Percentiles rank a stretch among this genome's conserved stretches.
Evolutionary conservation across 2,797 vertebrate genomes (phyloP).

Genomic region (Sebastes matsubarae): DNA sequence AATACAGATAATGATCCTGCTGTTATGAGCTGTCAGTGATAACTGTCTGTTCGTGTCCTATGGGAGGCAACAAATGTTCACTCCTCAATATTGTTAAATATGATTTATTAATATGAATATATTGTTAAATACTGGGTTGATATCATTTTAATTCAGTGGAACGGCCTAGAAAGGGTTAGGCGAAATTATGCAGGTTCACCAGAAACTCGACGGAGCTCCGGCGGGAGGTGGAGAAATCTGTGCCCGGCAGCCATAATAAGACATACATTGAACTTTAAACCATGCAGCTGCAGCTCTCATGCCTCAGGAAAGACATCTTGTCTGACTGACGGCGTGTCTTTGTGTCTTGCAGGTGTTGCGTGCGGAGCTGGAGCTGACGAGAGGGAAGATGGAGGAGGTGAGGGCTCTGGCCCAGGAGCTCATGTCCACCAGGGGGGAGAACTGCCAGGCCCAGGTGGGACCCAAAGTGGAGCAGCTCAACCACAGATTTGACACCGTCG

Average conservation of each 20-base stretch:
- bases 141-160: too few relatives aligned
- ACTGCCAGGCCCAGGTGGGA: constrained; percentile 91
- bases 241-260: too few relatives aligned
- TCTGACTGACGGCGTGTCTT: background rate
- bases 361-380: constrained; percentile 91
- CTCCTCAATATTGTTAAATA: too few relatives aligned
- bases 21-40: constrained; percentile 5
- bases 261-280: background rate
- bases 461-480: constrained; percentile 91
- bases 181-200: too few relatives aligned
- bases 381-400: constrained; percentile 89
- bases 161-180: too few relatives aligned
- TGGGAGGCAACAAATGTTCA: background rate
- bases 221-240: too few relatives aligned
- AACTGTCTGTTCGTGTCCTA: background rate
- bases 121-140: too few relatives aligned
- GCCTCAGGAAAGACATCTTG: background rate
- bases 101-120: too few relatives aligned
- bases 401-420: constrained; percentile 88
- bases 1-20: background rate
- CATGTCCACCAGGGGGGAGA: constrained; percentile 90
- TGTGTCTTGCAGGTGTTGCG: constrained; percentile 85
- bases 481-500: constrained; percentile 86
- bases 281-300: background rate
- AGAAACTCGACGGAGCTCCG: too few relatives aligned